Evolutionary conservation across 2,888 invertebrate species (phyloP).

Genomic region (Girardia tigrina): DNA sequence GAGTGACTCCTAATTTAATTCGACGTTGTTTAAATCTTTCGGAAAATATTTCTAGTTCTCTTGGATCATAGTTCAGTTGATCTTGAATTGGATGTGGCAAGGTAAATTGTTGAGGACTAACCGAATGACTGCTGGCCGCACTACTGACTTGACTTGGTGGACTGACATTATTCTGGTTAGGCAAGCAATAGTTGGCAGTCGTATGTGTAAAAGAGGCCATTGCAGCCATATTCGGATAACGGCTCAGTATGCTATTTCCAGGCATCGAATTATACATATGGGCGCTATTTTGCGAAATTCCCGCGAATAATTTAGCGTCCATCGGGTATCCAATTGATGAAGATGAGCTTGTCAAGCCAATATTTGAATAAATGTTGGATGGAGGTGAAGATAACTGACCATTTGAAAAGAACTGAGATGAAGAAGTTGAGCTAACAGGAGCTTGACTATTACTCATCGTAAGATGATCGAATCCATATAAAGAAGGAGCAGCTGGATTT

Average conservation of each 20-base stretch:
- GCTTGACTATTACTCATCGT: not conserved
- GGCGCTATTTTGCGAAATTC: not conserved
- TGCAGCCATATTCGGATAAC: constrained; percentile 15
- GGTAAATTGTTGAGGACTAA: constrained; percentile 10
- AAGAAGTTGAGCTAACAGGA: constrained; percentile 14
- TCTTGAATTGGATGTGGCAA: constrained; percentile 13
- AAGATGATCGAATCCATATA: constrained; percentile 6
- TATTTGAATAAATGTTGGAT: constrained; percentile 15
- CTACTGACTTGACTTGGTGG: constrained; percentile 23
- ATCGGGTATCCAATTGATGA: constrained; percentile 17
- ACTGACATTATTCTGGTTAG: constrained; percentile 11
- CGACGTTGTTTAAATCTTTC: constrained; percentile 95
- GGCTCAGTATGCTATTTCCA: constrained; percentile 5
- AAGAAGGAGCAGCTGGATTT: not conserved
- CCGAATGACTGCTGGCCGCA: constrained; percentile 3
- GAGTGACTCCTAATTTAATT: constrained; percentile 94
- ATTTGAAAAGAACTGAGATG: constrained; percentile 4
- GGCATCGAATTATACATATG: constrained; percentile 17
- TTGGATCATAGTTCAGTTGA: constrained; percentile 53
- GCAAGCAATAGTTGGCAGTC: constrained; percentile 19
- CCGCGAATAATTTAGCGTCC: not conserved
- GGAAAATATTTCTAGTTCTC: constrained; percentile 96
- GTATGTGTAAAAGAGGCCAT: constrained; percentile 12
- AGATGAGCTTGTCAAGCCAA: constrained; percentile 2
- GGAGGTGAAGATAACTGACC: constrained; percentile 6